phyloP scores from a whole-genome alignment of 2,797 vertebrate genomes.

The Amphiprion clarkii region DNA sequence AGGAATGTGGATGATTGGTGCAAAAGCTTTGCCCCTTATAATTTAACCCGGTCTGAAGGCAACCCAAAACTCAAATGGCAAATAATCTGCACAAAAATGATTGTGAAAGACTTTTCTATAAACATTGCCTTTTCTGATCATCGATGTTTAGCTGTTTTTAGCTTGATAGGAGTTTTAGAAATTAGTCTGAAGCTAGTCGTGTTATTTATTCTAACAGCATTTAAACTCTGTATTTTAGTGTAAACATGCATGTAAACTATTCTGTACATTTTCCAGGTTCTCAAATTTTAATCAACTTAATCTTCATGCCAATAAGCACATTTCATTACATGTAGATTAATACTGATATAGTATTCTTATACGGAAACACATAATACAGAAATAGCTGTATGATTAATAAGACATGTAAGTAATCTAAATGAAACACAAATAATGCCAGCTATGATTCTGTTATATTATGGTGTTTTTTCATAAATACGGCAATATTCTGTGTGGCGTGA shows the following conservation, averaged over 20 bases:
- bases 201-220: background rate
- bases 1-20: conserved; percentile 21
- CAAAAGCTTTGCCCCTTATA: background rate
- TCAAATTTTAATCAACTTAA: background rate
- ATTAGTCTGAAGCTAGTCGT: background rate
- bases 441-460: background rate
- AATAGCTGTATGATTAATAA: background rate
- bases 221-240: background rate
- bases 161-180: background rate
- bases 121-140: background rate
- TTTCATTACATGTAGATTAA: background rate
- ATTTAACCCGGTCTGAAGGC: conserved; percentile 29
- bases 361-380: background rate
- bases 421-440: background rate
- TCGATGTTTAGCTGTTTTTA: background rate
- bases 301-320: no score
- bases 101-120: conserved; percentile 27
- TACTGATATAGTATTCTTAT: background rate
- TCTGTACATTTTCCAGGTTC: background rate
- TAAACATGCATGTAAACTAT: background rate
- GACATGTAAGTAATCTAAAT: background rate
- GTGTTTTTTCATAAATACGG: background rate
- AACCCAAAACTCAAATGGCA: background rate
- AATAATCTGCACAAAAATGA: conserved; percentile 13
- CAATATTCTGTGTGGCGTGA: background rate